Base-by-base conservation (phyloP, 2,888 invertebrate genomes). In the Drosophila phalerata region DNA sequence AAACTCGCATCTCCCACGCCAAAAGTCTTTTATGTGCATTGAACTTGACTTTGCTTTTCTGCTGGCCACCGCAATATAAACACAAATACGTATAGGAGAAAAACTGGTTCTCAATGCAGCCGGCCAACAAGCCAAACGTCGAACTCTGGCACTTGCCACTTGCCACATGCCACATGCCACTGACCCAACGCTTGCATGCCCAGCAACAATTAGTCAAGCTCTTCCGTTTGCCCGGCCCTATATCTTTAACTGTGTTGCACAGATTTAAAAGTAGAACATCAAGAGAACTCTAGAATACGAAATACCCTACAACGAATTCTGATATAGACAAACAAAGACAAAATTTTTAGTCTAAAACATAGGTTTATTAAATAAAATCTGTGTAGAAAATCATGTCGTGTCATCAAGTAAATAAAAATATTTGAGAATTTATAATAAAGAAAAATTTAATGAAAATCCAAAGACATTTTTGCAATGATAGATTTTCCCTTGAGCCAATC, bases 131-230 rank as follows among this genome's bases (percentile, higher is more conserved):
- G 38, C 40, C 37, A 32, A 47, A 56, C 40, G 47, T 43, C 57
- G 55, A 64, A 53, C 63, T 63, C 13, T 34, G 48, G 13, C 19
- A 22, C 34, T 25, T 17, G n/a, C 28, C 25, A n/a, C 51, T 5
- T 52, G 17, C 37, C 22, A 42, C 25, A n/a, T 38, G 11, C 34
- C 48, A 28, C 17, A 48, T 47, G 13, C 11, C 13, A 37, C 37
- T 37, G 34, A 13, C 6, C 15, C 48, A 30, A 52, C 37, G 69
- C 66, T 69, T 52, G 69, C 82, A 80, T 80, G 77, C 58, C 67
- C 79, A 81, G 69, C 71, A 86, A 85, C 90, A 90, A 90, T 90
- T 90, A 89, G 88, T 86, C 88, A 88, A 90, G 88, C 87, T 89
- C 25, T 48, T 2, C 28, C 8, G 4, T 28, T 28, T 5, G 5